phyloP scores from a whole-genome alignment of 2,797 vertebrate species.

The Cirrhinus mrigala region DNA sequence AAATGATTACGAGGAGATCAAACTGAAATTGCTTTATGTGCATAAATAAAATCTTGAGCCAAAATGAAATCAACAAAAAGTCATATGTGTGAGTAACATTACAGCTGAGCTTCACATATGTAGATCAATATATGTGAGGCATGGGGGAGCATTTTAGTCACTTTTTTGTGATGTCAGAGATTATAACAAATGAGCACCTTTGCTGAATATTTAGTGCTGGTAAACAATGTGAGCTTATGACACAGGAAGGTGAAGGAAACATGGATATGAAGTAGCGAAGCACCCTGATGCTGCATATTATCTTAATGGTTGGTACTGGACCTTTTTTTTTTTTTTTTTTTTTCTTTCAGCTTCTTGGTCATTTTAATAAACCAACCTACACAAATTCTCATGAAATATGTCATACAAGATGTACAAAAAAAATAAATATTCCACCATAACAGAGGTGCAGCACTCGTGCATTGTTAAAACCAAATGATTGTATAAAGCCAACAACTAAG shows the following conservation, averaged over 20 bases:
- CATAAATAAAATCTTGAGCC: not conserved
- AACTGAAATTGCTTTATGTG: not conserved
- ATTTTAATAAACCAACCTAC: not conserved
- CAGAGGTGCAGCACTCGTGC: not conserved
- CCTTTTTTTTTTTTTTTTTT: not conserved
- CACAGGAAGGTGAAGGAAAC: not conserved
- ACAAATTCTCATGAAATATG: not conserved
- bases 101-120: not conserved
- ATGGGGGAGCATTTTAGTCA: not conserved
- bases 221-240: not conserved
- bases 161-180: not conserved
- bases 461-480: slow-evolving; percentile 2
- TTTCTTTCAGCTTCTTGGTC: not conserved
- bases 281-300: not conserved
- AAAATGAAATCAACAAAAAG: not conserved
- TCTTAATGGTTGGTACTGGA: not conserved
- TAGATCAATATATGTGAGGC: not conserved
- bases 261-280: not conserved
- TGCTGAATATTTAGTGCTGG: not conserved
- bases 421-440: not conserved
- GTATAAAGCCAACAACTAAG: not conserved
- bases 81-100: not conserved
- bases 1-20: not conserved
- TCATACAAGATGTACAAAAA: not conserved
- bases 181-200: not conserved